Evolutionary conservation across 2,888 invertebrate species (phyloP).

Genomic region (Lottia scabra): DNA sequence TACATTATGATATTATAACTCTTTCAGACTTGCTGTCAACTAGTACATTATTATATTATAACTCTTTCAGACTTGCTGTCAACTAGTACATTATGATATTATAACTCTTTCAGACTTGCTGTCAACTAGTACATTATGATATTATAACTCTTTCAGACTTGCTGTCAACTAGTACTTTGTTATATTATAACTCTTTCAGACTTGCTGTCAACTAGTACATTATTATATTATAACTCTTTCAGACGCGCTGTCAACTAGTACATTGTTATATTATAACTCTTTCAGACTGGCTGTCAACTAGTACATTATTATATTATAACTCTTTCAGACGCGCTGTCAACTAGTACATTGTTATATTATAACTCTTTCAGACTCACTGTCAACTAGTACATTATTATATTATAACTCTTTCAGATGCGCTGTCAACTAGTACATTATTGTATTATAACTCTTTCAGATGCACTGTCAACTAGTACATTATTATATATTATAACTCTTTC

Average conservation of each 20-base stretch:
- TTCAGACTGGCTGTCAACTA: conserved; percentile 73
- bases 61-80: conserved; percentile 55
- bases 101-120: conserved; percentile 50
- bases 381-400: conserved; percentile 72
- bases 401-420: conserved; percentile 48
- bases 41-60: conserved; percentile 66
- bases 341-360: conserved; percentile 72
- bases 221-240: conserved; percentile 20
- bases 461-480: conserved; percentile 73
- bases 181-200: conserved; percentile 40
- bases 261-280: background rate
- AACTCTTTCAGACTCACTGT: conserved; percentile 53
- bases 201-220: conserved; percentile 73
- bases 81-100: conserved; percentile 72
- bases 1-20: too few relatives aligned
- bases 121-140: conserved; percentile 72
- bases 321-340: conserved; percentile 58
- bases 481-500: conserved; percentile 22
- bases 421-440: conserved; percentile 72
- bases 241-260: conserved; percentile 73
- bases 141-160: conserved; percentile 44
- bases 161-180: conserved; percentile 73
- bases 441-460: conserved; percentile 42
- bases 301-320: too few relatives aligned
- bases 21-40: conserved; percentile 70